Evolutionary conservation across 2,888 invertebrate species (phyloP).

Genomic region (Cylloceria caligata): DNA sequence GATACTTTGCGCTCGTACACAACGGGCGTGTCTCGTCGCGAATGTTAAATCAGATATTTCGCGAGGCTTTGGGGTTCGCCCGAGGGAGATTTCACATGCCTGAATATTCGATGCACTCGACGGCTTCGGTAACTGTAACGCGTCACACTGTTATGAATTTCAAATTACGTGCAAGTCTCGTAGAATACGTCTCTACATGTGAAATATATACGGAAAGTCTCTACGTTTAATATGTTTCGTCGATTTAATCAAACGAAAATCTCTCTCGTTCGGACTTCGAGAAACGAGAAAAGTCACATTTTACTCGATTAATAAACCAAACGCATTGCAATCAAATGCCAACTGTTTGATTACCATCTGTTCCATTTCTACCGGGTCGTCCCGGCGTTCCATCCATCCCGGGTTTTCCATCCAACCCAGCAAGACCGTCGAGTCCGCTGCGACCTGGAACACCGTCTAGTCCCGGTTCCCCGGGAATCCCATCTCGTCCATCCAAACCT

Average conservation of each 20-base stretch:
- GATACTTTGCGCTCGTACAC: slow-evolving; percentile 5
- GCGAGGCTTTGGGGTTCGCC: slow-evolving; percentile 52
- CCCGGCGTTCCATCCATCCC: slow-evolving; percentile 90
- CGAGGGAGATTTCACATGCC: slow-evolving; percentile 55
- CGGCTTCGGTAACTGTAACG: slow-evolving; percentile 58
- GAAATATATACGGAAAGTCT: neutral
- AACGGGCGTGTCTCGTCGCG: slow-evolving; percentile 39
- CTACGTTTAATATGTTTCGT: slow-evolving; percentile 40
- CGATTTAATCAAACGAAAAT: slow-evolving; percentile 47
- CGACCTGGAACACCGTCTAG: slow-evolving; percentile 94
- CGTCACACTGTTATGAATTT: slow-evolving; percentile 65
- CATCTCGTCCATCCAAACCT: slow-evolving; percentile 94
- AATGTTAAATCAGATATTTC: slow-evolving; percentile 65
- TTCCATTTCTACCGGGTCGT: slow-evolving; percentile 90
- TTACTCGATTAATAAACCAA: slow-evolving; percentile 31
- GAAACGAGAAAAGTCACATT: slow-evolving; percentile 58
- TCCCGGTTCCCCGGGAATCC: slow-evolving; percentile 96
- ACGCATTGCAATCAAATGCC: slow-evolving; percentile 37
- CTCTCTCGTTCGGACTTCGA: neutral
- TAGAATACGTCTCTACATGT: slow-evolving; percentile 7
- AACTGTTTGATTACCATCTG: slow-evolving; percentile 85
- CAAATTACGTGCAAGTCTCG: slow-evolving; percentile 57
- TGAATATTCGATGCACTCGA: slow-evolving; percentile 68
- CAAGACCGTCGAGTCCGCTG: slow-evolving; percentile 92
- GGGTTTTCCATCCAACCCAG: slow-evolving; percentile 90